Base-by-base conservation (phyloP, 2,888 invertebrate species). In the Cylloceria caligata region DNA sequence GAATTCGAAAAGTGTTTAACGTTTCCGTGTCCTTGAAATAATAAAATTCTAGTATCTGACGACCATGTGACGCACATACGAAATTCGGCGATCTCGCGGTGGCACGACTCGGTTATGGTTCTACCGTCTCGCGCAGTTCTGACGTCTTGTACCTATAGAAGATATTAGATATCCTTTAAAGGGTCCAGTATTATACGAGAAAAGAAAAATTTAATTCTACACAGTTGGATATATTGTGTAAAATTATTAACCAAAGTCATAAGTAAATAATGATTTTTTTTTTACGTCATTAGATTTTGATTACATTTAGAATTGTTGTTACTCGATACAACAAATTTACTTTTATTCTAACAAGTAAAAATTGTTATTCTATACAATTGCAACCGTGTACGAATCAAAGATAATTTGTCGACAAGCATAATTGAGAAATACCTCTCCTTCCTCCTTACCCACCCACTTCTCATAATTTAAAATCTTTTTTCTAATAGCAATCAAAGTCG, bases 1-100 rank as follows among this genome's bases (percentile, higher is more conserved):
- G 91, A 93, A 81, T 88, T 89, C 74, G 85, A 85, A 49, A 89
- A 89, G 49, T 92, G 91, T 55, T 84, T 65, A 11, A 83, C 78
- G 52, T 80, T 81, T 71, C 55, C 80, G 30, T 84, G 80, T 78
- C 52, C 72, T 42, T 68, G 68, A 75, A 74, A 75, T 64, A 34
- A 34, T 11, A 49, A 39, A 3, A 68, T 45, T 24, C 34, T 75
- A 45, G 39, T 67, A 68, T 62, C 68, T 13, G 34, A 76, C 42
- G 30, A 42, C 47, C 45, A 55, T 65, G 55, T 76, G 45, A 68
- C 77, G 69, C 69, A 76, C 75, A 62, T 42, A 77, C 11, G 16
- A 60, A 77, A 52, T 36, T 69, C 24, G 52, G 69, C 71, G 77
- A 77, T 76, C 45, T 62, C 76, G 60, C 60, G 68, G 27, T 60